phyloP scores from a whole-genome alignment of 2,888 invertebrate genomes.

The Iselma pallidipennis region DNA sequence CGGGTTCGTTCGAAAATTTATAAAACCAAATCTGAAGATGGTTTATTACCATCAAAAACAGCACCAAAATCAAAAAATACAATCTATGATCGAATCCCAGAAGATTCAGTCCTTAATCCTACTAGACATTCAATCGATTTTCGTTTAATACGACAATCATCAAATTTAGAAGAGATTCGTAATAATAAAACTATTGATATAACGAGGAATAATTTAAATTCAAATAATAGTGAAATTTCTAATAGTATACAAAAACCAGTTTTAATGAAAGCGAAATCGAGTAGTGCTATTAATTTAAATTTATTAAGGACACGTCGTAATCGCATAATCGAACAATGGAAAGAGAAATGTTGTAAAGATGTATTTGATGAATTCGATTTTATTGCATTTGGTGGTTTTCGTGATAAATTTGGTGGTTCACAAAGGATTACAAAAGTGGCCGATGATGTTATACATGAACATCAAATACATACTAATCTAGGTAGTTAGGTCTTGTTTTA shows the following conservation, averaged over 20 bases:
- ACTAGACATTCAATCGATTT: slow-evolving; percentile 34
- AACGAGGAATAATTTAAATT: slow-evolving; percentile 32
- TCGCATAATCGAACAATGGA: slow-evolving; percentile 48
- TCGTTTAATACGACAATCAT: slow-evolving; percentile 51
- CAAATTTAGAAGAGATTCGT: slow-evolving; percentile 53
- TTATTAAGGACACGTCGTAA: slow-evolving; percentile 49
- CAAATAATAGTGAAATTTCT: slow-evolving; percentile 36
- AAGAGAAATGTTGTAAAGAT: slow-evolving; percentile 44
- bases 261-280: slow-evolving; percentile 54
- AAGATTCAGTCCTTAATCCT: slow-evolving; percentile 27
- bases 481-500: slow-evolving; percentile 29
- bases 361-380: slow-evolving; percentile 54
- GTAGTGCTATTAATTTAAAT: slow-evolving; percentile 55
- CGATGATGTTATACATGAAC: slow-evolving; percentile 12
- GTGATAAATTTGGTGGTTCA: slow-evolving; percentile 38
- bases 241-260: slow-evolving; percentile 43
- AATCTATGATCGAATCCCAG: slow-evolving; percentile 35
- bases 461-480: slow-evolving; percentile 19
- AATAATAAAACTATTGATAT: slow-evolving; percentile 42
- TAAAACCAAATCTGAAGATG: slow-evolving; percentile 46
- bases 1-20: slow-evolving; percentile 55
- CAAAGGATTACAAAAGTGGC: slow-evolving; percentile 22
- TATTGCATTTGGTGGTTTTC: slow-evolving; percentile 49
- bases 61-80: slow-evolving; percentile 38
- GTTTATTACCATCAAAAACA: slow-evolving; percentile 38